These are phyloP conservation scores for Regulus satrapa DNA, from an alignment of 2,113 vertebrate genomes.

Conservation along the genomic window DNA sequence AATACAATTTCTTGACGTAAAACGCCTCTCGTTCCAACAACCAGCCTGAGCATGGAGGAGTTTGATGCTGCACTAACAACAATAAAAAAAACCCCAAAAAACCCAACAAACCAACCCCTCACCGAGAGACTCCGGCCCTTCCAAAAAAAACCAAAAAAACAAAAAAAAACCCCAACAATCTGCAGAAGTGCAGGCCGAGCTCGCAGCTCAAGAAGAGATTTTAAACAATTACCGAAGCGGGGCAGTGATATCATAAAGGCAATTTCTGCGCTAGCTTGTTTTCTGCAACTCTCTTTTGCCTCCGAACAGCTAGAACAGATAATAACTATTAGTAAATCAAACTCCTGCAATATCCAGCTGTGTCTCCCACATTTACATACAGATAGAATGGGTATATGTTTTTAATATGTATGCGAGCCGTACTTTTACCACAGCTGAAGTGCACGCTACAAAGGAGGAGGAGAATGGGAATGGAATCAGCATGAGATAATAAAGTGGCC, in stretches of 20 bases:
- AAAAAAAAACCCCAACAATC: background rate
- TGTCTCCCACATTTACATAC: slow-evolving; percentile 97
- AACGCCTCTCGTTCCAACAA: background rate
- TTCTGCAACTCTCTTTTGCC: slow-evolving; percentile 79
- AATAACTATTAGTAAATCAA: slow-evolving; percentile 99
- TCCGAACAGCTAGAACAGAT: slow-evolving; percentile 93
- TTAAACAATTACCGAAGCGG: slow-evolving; percentile 77
- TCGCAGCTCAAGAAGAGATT: slow-evolving; percentile 62
- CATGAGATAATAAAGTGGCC: slow-evolving; percentile 89
- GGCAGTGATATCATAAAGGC: slow-evolving; percentile 85
- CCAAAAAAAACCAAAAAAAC: background rate
- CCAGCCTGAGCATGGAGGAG: background rate
- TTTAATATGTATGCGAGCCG: slow-evolving; percentile 90
- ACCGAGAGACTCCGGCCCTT: background rate
- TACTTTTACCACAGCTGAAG: slow-evolving; percentile 76
- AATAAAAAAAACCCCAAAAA: background rate
- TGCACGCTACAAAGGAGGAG: slow-evolving; percentile 73
- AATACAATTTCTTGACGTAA: background rate
- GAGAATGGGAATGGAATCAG: slow-evolving; percentile 76
- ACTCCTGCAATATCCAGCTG: slow-evolving; percentile 96
- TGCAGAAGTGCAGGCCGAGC: slow-evolving; percentile 31
- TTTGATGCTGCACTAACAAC: background rate
- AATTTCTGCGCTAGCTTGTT: slow-evolving; percentile 88
- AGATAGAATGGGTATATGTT: slow-evolving; percentile 98
- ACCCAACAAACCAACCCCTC: background rate